phyloP scores from a whole-genome alignment of 2,888 invertebrate species.

The Bombyx huttoni region DNA sequence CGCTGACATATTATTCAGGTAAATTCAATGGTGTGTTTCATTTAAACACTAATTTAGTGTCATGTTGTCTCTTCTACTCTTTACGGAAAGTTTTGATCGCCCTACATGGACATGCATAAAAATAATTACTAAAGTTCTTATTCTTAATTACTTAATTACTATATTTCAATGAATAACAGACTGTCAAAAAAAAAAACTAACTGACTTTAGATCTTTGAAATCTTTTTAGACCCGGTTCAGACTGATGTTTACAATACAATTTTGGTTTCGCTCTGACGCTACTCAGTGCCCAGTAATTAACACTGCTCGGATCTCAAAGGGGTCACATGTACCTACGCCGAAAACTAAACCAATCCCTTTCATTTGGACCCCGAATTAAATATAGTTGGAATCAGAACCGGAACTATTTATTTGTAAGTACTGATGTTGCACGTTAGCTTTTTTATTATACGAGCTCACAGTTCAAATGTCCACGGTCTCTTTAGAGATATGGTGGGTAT shows the following conservation, averaged over 20 bases:
- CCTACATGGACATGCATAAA: no score
- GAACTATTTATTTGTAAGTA: conserved; percentile 5
- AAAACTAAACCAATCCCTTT: conserved; percentile 40
- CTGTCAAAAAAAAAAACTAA: not conserved
- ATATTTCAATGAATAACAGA: not conserved
- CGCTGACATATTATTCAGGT: not conserved
- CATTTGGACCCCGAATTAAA: conserved; percentile 35
- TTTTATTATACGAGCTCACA: no score
- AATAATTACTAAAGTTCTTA: no score
- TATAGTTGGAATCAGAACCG: conserved; percentile 17
- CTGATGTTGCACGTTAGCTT: conserved; percentile 1
- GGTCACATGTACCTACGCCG: conserved; percentile 30
- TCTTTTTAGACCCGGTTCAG: not conserved
- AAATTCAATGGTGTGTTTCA: no score
- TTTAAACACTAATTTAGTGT: no score
- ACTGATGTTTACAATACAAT: conserved; percentile 19
- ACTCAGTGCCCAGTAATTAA: conserved; percentile 34
- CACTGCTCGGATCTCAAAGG: conserved; percentile 25
- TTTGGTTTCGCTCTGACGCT: conserved; percentile 14
- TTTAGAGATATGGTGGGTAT: no score
- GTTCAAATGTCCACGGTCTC: no score
- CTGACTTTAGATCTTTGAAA: not conserved
- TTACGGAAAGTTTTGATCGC: no score
- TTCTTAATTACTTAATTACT: not conserved
- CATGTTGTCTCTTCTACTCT: no score